Evolutionary conservation across 2,113 vertebrate genomes (phyloP), one percentile per base, ranked within the genome.

Genomic region (Heterotis niloticus): DNA sequence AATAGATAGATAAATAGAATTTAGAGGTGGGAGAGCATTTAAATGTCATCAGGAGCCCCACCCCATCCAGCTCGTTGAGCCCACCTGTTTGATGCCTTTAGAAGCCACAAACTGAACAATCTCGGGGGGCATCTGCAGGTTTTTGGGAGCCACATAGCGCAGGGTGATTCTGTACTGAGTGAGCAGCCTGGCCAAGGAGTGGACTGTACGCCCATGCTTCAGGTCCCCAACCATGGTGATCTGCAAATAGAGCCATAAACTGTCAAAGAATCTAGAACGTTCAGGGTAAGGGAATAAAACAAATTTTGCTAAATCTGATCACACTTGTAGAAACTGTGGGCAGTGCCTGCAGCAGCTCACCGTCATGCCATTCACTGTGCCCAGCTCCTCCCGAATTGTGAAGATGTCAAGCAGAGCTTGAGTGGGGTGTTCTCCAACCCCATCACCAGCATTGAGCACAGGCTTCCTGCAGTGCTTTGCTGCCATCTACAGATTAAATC

Each of bases 321-420:
- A 44, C 17, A 78, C 28, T 44, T 44, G 34, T 44, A 7, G 34
- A 44, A 44, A 44, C 34, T 44, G 34, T 44, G 34, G 34, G 34
- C 7, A 11, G 20, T 62, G 44, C 68, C 24, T 69, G 10, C 66
- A 70, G n/a, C 52, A 54, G 17, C 94, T 89, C 84, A 99, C 98
- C 73, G 97, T 99, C 98, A 99, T 99, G 81, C 98, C 98, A 0
- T 99, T 99, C 85, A 99, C 97, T 0, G 98, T 99, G n/a, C 98
- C 98, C 79, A 99, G 94, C 91, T 99, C 98, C 86, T 99, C 97
- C 0, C 96, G 90, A 89, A 99, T 98, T 87, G 96, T 99, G 91
- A 99, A 98, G 84, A 99, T 93, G 77, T 99, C 98, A 79, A 99
- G 92, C 88, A 99, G 90, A 0, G 96, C 98, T 88, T 99, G 97